A percentile compares a stretch with the other conserved stretches of the same genome.
These are phyloP conservation scores for Isotomurus palustris DNA, from an alignment of 2,888 invertebrate genomes.

Conservation along the genomic window DNA sequence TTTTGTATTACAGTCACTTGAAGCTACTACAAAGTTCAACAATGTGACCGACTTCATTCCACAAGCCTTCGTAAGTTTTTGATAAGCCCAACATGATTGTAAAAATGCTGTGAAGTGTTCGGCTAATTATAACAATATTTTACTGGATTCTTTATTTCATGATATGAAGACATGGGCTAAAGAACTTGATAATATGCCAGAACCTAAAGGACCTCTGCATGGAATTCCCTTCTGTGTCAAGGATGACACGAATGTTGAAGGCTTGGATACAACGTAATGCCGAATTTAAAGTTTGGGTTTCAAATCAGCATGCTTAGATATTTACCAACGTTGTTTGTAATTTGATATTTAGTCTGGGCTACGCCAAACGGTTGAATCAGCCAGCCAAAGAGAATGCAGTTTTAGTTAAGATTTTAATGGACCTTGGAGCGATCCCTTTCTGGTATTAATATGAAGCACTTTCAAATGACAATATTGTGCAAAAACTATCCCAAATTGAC, in stretches of 20 bases:
- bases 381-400: slow-evolving; percentile 45
- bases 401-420: slow-evolving; percentile 34
- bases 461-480: no score
- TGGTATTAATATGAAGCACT: no score
- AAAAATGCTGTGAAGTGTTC: neutral
- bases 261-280: slow-evolving; percentile 48
- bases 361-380: slow-evolving; percentile 47
- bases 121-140: neutral
- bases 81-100: neutral
- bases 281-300: neutral
- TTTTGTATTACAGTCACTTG: slow-evolving; percentile 43
- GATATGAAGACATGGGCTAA: slow-evolving; percentile 31
- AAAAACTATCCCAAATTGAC: no score
- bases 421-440: slow-evolving; percentile 44
- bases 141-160: no score
- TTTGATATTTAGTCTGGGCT: slow-evolving; percentile 17
- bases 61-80: slow-evolving; percentile 46
- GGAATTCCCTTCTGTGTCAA: slow-evolving; percentile 49
- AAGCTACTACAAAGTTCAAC: slow-evolving; percentile 47
- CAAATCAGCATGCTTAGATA: no score
- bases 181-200: slow-evolving; percentile 29
- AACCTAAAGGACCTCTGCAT: slow-evolving; percentile 28
- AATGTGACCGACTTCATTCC: slow-evolving; percentile 48
- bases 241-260: slow-evolving; percentile 48
- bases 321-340: no score